Conservation (phyloP, 2,797 vertebrate genomes). For the Mastacembelus armatus region DNA sequence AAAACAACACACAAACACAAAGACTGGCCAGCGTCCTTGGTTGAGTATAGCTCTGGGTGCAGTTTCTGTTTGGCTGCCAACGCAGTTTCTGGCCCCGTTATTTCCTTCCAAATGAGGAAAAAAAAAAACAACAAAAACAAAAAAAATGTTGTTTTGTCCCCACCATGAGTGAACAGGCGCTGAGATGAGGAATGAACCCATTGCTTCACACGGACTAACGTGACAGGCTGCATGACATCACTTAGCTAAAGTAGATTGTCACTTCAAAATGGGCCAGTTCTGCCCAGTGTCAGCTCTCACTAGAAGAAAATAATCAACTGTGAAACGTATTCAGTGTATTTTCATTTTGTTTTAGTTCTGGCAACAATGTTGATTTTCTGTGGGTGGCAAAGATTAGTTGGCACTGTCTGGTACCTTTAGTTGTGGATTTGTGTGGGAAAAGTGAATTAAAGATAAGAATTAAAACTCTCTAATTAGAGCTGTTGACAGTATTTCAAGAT, state of each 20-base stretch:
- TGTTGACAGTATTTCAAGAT: conserved; percentile 47
- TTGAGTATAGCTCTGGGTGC: conserved; percentile 67
- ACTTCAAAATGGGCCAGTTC: conserved; percentile 77
- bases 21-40: conserved; percentile 63
- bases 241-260: conserved; percentile 83
- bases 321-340: conserved; percentile 73
- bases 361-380: conserved; percentile 59
- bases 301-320: conserved; percentile 76
- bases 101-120: conserved; percentile 80
- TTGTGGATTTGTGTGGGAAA: conserved; percentile 58
- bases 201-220: conserved; percentile 76
- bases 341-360: conserved; percentile 71
- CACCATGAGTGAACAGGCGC: conserved; percentile 68
- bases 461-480: conserved; percentile 68
- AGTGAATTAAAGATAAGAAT: conserved; percentile 67
- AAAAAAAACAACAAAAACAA: too few relatives aligned
- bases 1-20: conserved; percentile 57
- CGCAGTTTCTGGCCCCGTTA: conserved; percentile 65
- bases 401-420: conserved; percentile 53
- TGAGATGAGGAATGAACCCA: conserved; percentile 75
- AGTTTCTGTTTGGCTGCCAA: conserved; percentile 75
- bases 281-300: conserved; percentile 73
- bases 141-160: conserved; percentile 76
- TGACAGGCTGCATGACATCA: conserved; percentile 82
- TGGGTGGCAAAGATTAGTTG: conserved; percentile 66